A percentile compares a stretch with the other conserved stretches of the same genome.
These are phyloP conservation scores for Orchestes rusci DNA, from an alignment of 2,888 invertebrate species.

Conservation along the genomic window DNA sequence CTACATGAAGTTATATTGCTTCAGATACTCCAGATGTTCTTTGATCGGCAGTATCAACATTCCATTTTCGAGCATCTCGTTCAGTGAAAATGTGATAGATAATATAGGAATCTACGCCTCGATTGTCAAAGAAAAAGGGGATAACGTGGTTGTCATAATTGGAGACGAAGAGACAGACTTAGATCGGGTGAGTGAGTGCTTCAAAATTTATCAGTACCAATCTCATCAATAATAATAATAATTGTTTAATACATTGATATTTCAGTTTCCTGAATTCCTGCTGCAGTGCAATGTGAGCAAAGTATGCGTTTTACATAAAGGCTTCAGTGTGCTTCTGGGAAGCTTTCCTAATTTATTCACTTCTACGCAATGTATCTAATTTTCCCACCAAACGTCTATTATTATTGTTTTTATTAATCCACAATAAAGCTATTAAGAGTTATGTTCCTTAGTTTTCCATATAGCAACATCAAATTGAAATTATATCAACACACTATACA, in stretches of 20 bases:
- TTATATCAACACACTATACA: too few relatives aligned
- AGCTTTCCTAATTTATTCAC: too few relatives aligned
- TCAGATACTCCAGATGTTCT: conserved; percentile 69
- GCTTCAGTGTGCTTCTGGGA: conserved; percentile 74
- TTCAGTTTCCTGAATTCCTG: conserved; percentile 80
- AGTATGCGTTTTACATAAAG: conserved; percentile 83
- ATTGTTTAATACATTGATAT: conserved; percentile 24
- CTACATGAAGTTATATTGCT: too few relatives aligned
- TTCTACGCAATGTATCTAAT: too few relatives aligned
- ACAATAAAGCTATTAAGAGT: too few relatives aligned
- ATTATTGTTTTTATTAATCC: too few relatives aligned
- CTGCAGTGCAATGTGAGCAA: conserved; percentile 68
- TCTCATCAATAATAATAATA: neutral
- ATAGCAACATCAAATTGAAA: too few relatives aligned
- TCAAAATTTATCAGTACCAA: neutral
- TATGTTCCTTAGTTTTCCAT: too few relatives aligned
- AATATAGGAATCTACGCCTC: conserved; percentile 59
- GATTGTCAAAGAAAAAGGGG: conserved; percentile 54
- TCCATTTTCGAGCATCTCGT: conserved; percentile 73
- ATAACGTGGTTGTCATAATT: conserved; percentile 67
- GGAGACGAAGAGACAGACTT: conserved; percentile 73
- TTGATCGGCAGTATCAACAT: conserved; percentile 81
- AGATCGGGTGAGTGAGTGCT: conserved; percentile 59
- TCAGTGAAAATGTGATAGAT: conserved; percentile 63
- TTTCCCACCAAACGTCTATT: too few relatives aligned